Percentiles rank a stretch among this genome's conserved stretches.
These are phyloP conservation scores for Hippotragus niger DNA, from an alignment of 2,113 vertebrate genomes.

Conservation along the genomic window DNA sequence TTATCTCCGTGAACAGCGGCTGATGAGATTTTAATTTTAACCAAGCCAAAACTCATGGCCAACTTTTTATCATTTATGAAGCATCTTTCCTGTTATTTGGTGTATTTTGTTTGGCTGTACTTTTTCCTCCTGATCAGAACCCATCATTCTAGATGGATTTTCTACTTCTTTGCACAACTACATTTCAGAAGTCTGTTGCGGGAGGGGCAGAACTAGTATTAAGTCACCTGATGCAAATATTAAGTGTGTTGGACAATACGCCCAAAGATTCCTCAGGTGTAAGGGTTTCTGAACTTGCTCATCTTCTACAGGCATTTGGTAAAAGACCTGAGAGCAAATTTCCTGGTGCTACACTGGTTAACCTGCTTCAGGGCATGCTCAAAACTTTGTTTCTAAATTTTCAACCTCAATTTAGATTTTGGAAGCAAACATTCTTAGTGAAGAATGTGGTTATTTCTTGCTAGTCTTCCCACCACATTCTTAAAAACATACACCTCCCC, in stretches of 20 bases:
- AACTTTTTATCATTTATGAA: neutral
- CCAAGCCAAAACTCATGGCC: neutral
- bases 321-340: neutral
- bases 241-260: neutral
- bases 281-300: neutral
- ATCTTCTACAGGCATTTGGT: neutral
- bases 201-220: neutral
- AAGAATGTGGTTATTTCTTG: conserved; percentile 57
- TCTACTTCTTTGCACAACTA: neutral
- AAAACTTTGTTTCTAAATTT: conserved; percentile 51
- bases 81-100: neutral
- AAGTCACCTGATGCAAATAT: neutral
- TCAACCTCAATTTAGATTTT: conserved; percentile 59
- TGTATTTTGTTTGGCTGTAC: neutral
- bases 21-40: conserved; percentile 36
- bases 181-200: neutral
- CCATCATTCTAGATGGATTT: neutral
- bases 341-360: neutral
- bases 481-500: conserved; percentile 46
- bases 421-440: conserved; percentile 51
- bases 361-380: neutral
- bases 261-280: neutral
- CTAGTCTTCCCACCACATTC: conserved; percentile 56
- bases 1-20: neutral
- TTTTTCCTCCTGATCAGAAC: neutral